Evolutionary conservation across 2,113 vertebrate genomes (phyloP).

Genomic region (Notothenia rossii): DNA sequence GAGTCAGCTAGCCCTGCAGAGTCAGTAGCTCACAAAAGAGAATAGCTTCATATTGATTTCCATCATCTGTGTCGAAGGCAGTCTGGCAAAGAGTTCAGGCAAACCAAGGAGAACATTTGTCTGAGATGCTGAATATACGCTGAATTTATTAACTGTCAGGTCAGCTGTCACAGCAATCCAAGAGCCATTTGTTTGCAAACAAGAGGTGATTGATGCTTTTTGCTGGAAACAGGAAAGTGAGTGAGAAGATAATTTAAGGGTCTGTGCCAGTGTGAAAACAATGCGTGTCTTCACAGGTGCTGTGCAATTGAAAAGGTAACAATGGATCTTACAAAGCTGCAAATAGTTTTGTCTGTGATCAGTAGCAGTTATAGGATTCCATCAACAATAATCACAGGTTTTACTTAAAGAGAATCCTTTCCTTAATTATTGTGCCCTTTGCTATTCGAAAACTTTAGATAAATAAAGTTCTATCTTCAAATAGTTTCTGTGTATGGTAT

Average conservation of each 20-base stretch:
- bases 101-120: conserved; percentile 13
- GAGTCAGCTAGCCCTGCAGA: conserved; percentile 21
- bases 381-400: not conserved
- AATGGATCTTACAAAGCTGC: conserved; percentile 12
- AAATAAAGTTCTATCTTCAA: not conserved
- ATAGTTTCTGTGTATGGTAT: not conserved
- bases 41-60: conserved; percentile 27
- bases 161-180: not conserved
- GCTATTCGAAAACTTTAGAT: not conserved
- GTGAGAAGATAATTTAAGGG: conserved; percentile 22
- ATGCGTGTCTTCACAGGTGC: conserved; percentile 14
- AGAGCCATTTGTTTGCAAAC: conserved; percentile 21
- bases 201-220: conserved; percentile 6
- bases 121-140: not conserved
- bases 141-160: not conserved
- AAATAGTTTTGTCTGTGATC: conserved; percentile 15
- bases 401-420: not conserved
- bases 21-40: conserved; percentile 11
- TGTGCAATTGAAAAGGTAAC: conserved; percentile 1
- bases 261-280: conserved; percentile 20
- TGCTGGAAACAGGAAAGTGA: conserved; percentile 1
- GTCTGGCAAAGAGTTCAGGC: not conserved
- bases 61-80: conserved; percentile 18
- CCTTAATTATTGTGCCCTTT: not conserved
- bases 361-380: not conserved